Evolutionary conservation across 2,888 invertebrate species (phyloP), one percentile per base, ranked within the genome.

Genomic region (Xanthorhoe designata): DNA sequence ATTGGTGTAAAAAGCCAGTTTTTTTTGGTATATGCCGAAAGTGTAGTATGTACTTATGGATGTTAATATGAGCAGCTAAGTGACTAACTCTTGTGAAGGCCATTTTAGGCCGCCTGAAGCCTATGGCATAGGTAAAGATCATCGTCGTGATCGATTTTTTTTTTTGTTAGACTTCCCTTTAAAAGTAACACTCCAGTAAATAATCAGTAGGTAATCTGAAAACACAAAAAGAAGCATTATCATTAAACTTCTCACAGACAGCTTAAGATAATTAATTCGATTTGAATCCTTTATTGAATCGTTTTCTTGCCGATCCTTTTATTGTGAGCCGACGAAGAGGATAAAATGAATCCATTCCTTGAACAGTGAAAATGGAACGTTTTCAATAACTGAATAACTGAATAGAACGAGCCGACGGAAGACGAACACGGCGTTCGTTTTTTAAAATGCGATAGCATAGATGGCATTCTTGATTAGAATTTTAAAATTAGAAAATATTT

Each of bases 351-450:
- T 74, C 71, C 70, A 70, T 75, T 76, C 24, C 75, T 76, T 70
- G 64, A 70, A 72, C 72, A 75, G 71, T 75, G 74, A 77, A 32
- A 86, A 87, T 82, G 74, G 80, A 86, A 84, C 84, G 85, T 86
- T 87, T 86, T 86, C 87, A 90, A 90, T 89, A 88, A 83, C 80
- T 78, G 77, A 90, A 90, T 89, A 88, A 83, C 80, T 78, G 77
- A 79, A 80, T 82, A 75, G 77, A 84, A 74, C 61, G 77, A 78
- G 73, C 74, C 75, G 72, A 69, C 70, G 68, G 74, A 74, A 75
- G 69, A 74, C 63, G 75, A 76, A 73, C 65, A 70, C 70, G 66
- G 75, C 77, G 80, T 80, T 76, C 74, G 66, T 69, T 75, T 80
- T 82, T 78, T 73, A 32, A 71, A 69, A 66, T n/a, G 13, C 4